These are phyloP conservation scores for Palythoa grandis DNA, from an alignment of 92 coral and sea anemone species.

Conservation along the genomic window DNA sequence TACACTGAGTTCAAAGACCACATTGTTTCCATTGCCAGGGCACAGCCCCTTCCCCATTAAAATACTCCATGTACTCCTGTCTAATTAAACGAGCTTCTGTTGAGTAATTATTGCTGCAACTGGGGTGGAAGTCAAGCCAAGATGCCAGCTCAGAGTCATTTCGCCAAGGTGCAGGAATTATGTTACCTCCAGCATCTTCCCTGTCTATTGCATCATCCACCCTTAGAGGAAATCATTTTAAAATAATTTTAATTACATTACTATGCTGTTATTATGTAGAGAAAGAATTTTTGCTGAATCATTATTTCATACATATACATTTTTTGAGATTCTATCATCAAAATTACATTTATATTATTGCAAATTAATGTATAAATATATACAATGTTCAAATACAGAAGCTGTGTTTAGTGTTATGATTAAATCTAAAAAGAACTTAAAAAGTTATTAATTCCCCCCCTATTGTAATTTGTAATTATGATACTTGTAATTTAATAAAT, in stretches of 20 bases:
- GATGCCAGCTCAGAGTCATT: slow-evolving; percentile 26
- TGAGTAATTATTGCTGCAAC: slow-evolving; percentile 63
- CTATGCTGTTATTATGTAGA: background rate
- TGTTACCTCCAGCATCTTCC: slow-evolving; percentile 34
- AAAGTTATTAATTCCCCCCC: background rate
- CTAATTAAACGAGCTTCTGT: slow-evolving; percentile 60
- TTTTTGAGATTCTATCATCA: slow-evolving; percentile 18
- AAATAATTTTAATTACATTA: background rate
- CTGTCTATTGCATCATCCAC: slow-evolving; percentile 28
- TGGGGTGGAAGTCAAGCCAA: slow-evolving; percentile 51
- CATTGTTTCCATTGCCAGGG: slow-evolving; percentile 68
- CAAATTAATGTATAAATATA: background rate
- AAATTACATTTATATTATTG: slow-evolving; percentile 2
- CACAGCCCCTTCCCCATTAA: slow-evolving; percentile 61
- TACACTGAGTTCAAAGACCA: slow-evolving; percentile 30
- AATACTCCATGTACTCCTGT: slow-evolving; percentile 58
- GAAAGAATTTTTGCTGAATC: slow-evolving; percentile 10
- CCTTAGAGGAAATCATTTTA: background rate
- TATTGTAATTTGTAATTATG: background rate
- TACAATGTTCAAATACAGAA: background rate
- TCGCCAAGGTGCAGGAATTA: slow-evolving; percentile 56
- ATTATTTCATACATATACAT: slow-evolving; percentile 5
- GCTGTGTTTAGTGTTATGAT: background rate
- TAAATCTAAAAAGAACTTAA: background rate
- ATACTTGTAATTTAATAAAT: too few relatives aligned